phyloP scores from a whole-genome alignment of 2,797 vertebrate species.

The Scarus forsteni region DNA sequence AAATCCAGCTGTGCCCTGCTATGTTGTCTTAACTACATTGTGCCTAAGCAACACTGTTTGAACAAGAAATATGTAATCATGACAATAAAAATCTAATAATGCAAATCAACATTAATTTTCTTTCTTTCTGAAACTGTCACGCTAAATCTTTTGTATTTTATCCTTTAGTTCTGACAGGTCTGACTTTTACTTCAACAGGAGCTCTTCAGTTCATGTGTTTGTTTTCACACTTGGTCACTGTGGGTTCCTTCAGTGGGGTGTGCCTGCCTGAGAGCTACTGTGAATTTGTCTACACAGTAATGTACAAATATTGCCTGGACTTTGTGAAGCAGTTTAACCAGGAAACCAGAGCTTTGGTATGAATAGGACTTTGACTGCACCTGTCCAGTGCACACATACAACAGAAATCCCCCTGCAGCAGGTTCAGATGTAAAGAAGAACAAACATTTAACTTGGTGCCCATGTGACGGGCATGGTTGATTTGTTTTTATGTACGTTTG shows the following conservation, averaged over 20 bases:
- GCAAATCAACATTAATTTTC: background rate
- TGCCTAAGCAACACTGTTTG: too few species aligned
- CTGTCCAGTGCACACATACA: background rate
- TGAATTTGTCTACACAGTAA: slow-evolving; percentile 60
- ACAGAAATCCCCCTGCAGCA: background rate
- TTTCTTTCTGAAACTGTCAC: too few species aligned
- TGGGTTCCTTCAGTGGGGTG: slow-evolving; percentile 48
- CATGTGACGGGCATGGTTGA: background rate
- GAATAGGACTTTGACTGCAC: slow-evolving; percentile 6
- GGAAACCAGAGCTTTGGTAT: slow-evolving; percentile 11
- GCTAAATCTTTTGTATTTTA: background rate
- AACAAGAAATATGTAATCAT: background rate
- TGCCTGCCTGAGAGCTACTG: slow-evolving; percentile 44
- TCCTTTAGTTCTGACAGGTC: slow-evolving; percentile 48
- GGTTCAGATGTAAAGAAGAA: too few species aligned
- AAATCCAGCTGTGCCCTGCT: too few species aligned
- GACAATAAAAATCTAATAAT: too few species aligned
- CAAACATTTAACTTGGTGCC: too few species aligned
- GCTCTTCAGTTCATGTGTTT: slow-evolving; percentile 66
- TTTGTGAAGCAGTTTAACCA: slow-evolving; percentile 18
- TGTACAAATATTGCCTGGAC: slow-evolving; percentile 26
- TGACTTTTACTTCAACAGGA: slow-evolving; percentile 17
- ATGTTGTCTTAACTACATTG: too few species aligned
- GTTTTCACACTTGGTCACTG: slow-evolving; percentile 78
- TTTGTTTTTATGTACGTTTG: background rate